Base-by-base conservation (phyloP, 1,140 invertebrate genomes). In the Dendroctonus ponderosae region DNA sequence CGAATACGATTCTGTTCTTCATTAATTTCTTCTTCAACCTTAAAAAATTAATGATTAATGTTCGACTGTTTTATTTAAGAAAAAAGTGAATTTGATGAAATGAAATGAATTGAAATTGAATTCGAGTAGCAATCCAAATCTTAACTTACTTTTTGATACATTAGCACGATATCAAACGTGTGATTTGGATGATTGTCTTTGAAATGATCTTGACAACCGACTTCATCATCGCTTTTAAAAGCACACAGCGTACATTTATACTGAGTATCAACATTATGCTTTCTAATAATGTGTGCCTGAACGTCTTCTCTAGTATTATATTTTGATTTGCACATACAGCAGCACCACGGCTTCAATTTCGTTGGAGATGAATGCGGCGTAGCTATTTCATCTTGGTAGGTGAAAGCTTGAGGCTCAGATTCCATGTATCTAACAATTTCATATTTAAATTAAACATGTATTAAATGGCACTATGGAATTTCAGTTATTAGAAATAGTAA, bases 221-320 rank as follows among this genome's bases (percentile, higher is more conserved):
- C 78, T 12, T 84, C 80, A 1, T 81, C 81, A 0, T 82, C 83
- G 0, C 81, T 83, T 61, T 84, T 82, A 71, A 83, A 88, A 0
- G 79, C 71, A 70, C 89, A 91, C 26, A 84, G 75, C 0, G 78
- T 81, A 73, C 89, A 91, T 70, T 88, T 88, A 67, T 82, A 90
- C 68, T 89, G 87, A 69, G 81, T 80, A 41, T 84, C 85, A 2
- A 88, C 83, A 15, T 85, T 81, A 69, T 91, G 89, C 5, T 74
- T 69, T 14, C 78, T 79, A 0, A 77, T 70, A 4, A 83, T 83
- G 69, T 91, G 89, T 0, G 79, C 75, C 0, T 81, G 73, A 56
- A 89, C 84, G 48, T 87, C 85, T 0, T 79, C 79, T 43, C 86
- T 85, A 0, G 85, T 84, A 15, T 82, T 76, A 62, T 83, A 85